Base-by-base conservation (phyloP, 2,113 vertebrate genomes). In the Oxyruncus cristatus region DNA sequence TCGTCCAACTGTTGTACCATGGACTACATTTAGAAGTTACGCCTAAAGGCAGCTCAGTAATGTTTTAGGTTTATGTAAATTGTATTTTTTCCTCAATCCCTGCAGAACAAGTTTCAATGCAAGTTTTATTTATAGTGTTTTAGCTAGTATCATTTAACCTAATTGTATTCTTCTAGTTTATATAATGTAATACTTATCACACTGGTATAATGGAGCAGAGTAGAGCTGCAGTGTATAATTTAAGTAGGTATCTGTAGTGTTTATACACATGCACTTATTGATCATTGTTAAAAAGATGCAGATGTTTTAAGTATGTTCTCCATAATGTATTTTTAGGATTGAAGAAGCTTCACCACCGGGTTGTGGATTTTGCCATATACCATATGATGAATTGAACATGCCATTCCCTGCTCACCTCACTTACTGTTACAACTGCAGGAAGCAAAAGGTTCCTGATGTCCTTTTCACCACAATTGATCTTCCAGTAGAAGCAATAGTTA, bases 401-500 rank as follows among this genome's bases (percentile, higher is more conserved):
- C 99, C 99, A 1, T 99, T 99, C 93, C 99, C 99, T 12, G 99
- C 99, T 81, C 99, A 99, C 89, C 99, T 99, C 93, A 99, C 99
- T 3, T 99, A 98, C 20, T 99, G 99, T 96, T 99, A 97, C 95
- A 98, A 98, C 97, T 99, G 99, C 92, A 98, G 98, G 79, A 98
- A 99, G 50, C 99, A 99, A 70, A 99, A 99, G 97, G 99, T 99
- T 53, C 98, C 98, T 9, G 99, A 99, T 94, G 98, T 99, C 68
- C 98, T 99, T n/a, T 99, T 99, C 90, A 99, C 99, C 81, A 99
- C 99, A 35, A 98, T 99, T 62, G 98, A 99, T 96, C 97, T 99
- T 91, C 99, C 99, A 56, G 32, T 94, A 30, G 99, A 99, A 63
- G 98, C 98, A 47, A 68, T 98, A 32, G 98, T 99, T 71, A 97